Conservation (phyloP, 2,113 vertebrate genomes). For the Phycodurus eques region DNA sequence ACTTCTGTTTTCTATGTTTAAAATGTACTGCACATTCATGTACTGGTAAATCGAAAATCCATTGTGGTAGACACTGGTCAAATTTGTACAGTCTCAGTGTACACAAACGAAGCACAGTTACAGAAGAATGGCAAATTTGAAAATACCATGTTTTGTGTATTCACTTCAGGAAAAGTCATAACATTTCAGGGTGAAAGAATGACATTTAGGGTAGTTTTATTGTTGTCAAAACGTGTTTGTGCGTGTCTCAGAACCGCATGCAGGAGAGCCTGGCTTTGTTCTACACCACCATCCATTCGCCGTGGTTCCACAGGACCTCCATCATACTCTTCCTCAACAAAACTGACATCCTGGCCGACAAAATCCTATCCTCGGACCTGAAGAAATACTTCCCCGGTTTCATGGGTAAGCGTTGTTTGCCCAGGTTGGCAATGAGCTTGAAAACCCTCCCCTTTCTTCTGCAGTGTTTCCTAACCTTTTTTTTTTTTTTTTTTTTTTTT, state of each 20-base stretch:
- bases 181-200: not conserved
- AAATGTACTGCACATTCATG: not conserved
- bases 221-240: not conserved
- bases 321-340: constrained; percentile 94
- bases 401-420: constrained; percentile 61
- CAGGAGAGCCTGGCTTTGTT: constrained; percentile 86
- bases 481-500: too few species aligned
- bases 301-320: constrained; percentile 81
- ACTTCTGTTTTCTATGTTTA: not conserved
- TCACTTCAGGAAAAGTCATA: too few species aligned
- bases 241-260: constrained; percentile 82
- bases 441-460: too few species aligned
- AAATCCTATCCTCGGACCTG: constrained; percentile 82
- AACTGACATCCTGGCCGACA: constrained; percentile 86
- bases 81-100: too few species aligned
- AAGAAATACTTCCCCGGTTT: constrained; percentile 80
- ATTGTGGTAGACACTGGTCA: too few species aligned
- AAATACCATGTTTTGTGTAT: too few species aligned
- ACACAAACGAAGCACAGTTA: too few species aligned
- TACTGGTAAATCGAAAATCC: too few species aligned
- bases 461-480: too few species aligned
- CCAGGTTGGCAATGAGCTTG: not conserved
- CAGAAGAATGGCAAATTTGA: too few species aligned
- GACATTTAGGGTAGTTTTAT: too few species aligned
- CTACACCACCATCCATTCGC: constrained; percentile 84